These are phyloP conservation scores for Zeuzera pyrina DNA, from an alignment of 2,888 invertebrate species.

Conservation along the genomic window DNA sequence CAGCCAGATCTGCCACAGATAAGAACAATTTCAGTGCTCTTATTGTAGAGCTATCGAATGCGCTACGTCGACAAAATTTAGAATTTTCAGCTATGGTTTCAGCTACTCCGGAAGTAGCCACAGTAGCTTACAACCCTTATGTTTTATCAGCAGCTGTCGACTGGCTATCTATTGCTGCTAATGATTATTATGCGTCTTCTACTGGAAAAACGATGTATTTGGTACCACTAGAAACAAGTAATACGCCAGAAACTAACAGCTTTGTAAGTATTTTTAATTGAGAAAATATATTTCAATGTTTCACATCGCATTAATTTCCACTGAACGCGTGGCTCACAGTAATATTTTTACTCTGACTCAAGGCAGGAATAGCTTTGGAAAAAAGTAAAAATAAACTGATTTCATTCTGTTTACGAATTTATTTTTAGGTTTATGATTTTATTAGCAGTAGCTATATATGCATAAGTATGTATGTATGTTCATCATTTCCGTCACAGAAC, in stretches of 20 bases:
- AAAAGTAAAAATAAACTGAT: no score
- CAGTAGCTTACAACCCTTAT: conserved; percentile 81
- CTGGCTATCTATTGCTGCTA: conserved; percentile 87
- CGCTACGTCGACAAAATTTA: conserved; percentile 74
- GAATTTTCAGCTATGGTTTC: conserved; percentile 82
- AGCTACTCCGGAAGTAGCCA: conserved; percentile 80
- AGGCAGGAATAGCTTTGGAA: no score
- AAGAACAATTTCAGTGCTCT: conserved; percentile 78
- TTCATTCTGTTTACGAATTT: background rate
- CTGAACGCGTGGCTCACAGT: no score
- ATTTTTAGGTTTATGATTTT: no score
- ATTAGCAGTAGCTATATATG: no score
- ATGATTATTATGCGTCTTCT: conserved; percentile 85
- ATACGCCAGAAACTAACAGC: conserved; percentile 77
- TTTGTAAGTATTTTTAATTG: conserved; percentile 65
- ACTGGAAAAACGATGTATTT: conserved; percentile 83
- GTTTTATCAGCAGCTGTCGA: conserved; percentile 78
- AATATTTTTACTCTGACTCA: no score
- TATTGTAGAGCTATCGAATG: conserved; percentile 76
- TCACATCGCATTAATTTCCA: no score
- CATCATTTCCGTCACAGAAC: no score
- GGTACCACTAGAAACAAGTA: conserved; percentile 78
- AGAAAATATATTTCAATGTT: no score
- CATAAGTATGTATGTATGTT: no score
- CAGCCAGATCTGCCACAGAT: conserved; percentile 69